phyloP scores from a whole-genome alignment of 2,113 vertebrate genomes.

The Bubo bubo region DNA sequence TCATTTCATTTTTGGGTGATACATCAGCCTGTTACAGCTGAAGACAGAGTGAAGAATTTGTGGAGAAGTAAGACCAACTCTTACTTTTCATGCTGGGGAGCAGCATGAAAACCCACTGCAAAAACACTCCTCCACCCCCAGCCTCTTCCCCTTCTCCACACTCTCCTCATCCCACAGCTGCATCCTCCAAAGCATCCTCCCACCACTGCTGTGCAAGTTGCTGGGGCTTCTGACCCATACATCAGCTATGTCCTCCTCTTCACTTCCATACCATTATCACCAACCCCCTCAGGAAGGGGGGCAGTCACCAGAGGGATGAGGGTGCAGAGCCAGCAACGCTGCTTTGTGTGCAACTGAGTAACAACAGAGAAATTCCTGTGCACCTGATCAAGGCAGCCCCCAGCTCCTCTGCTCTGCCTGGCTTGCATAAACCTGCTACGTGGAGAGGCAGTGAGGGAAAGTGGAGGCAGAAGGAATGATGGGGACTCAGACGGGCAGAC shows the following conservation, averaged over 20 bases:
- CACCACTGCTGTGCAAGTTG: not conserved
- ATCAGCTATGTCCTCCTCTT: not conserved
- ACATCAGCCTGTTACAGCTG: not conserved
- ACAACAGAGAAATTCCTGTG: not conserved
- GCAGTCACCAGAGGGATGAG: not conserved
- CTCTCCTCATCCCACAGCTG: not conserved
- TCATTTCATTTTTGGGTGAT: not conserved
- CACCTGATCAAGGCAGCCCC: not conserved
- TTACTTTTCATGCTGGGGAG: not conserved
- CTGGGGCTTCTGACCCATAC: not conserved
- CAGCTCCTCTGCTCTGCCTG: not conserved
- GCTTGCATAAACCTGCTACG: not conserved
- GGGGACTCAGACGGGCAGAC: not conserved
- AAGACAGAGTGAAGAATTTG: not conserved
- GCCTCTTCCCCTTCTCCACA: not conserved
- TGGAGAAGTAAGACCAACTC: not conserved
- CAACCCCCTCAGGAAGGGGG: accelerated
- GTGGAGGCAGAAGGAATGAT: not conserved
- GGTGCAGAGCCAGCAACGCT: not conserved
- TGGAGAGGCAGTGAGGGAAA: not conserved
- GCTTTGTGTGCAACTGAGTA: not conserved
- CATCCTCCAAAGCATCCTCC: not conserved
- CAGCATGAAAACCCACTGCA: not conserved
- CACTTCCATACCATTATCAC: not conserved
- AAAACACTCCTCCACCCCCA: not conserved